Percentiles rank a stretch among this genome's conserved stretches.
Conservation (phyloP, 2,888 invertebrate species). For the Oxycera nigricornis region DNA sequence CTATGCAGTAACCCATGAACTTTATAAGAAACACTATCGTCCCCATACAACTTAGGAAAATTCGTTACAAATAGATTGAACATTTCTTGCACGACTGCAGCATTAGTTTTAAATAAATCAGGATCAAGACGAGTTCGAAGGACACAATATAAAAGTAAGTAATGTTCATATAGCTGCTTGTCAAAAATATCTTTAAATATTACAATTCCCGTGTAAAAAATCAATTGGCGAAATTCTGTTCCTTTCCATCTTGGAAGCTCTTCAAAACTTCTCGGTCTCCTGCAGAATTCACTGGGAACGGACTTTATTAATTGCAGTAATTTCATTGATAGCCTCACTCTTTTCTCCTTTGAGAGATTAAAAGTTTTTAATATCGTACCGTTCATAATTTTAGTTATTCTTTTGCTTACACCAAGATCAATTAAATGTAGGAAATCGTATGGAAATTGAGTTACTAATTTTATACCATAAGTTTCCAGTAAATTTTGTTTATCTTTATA, state of each 20-base stretch:
- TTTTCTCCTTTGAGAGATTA: conserved; percentile 3
- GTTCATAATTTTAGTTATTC: conserved; percentile 8
- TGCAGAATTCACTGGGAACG: conserved; percentile 29
- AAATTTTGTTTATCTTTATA: not conserved
- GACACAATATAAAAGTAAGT: conserved; percentile 41
- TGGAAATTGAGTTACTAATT: not conserved
- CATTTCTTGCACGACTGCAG: conserved; percentile 30
- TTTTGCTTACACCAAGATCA: too few species aligned
- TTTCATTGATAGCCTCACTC: conserved; percentile 9
- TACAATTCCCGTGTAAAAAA: conserved; percentile 43
- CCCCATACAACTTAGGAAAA: conserved; percentile 44
- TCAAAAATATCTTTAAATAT: conserved; percentile 42
- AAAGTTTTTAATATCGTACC: not conserved
- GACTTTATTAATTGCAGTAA: conserved; percentile 15
- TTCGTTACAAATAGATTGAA: conserved; percentile 40
- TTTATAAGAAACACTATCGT: conserved; percentile 43
- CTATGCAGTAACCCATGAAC: conserved; percentile 38
- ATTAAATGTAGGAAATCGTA: not conserved
- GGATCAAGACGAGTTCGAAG: conserved; percentile 41
- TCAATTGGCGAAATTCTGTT: conserved; percentile 43
- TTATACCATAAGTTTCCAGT: not conserved
- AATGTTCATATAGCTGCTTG: conserved; percentile 42
- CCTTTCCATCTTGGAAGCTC: conserved; percentile 44
- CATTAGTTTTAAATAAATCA: conserved; percentile 33
- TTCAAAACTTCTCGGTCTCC: conserved; percentile 44